These are phyloP conservation scores for Acholoe squamosa DNA, from an alignment of 2,888 invertebrate species.

Conservation along the genomic window DNA sequence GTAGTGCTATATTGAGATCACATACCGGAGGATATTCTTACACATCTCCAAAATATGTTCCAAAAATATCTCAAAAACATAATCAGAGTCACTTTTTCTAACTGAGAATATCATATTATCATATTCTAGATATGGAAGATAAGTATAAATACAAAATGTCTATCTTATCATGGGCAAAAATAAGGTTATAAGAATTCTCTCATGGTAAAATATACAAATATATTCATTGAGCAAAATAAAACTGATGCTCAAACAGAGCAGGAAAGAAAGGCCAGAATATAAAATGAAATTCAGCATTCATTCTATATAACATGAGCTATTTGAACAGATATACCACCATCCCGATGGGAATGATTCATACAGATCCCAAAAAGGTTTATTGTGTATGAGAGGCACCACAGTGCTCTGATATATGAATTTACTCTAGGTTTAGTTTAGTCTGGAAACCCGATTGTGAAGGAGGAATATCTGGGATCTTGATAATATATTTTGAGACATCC, in stretches of 20 bases:
- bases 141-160: not conserved
- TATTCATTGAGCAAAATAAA: conserved; percentile 35
- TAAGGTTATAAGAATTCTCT: conserved; percentile 42
- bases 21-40: not conserved
- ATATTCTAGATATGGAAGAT: not conserved
- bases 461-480: not conserved
- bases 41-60: not conserved
- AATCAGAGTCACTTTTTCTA: not conserved
- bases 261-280: not conserved
- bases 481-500: not conserved
- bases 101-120: not conserved
- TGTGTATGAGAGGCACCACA: not conserved
- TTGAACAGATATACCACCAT: not conserved
- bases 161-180: conserved; percentile 16
- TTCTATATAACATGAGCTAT: not conserved
- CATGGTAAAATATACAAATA: conserved; percentile 40
- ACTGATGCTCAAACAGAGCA: conserved; percentile 1
- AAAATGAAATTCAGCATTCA: conserved; percentile 21
- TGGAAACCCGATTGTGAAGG: conserved; percentile 27
- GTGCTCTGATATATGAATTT: not conserved
- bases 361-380: not conserved
- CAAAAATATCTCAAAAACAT: conserved; percentile 29
- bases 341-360: not conserved
- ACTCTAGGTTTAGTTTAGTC: not conserved
- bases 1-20: conserved; percentile 7